Evolutionary conservation across 2,888 invertebrate genomes (phyloP).

Genomic region (Drosophila nr. fundita): DNA sequence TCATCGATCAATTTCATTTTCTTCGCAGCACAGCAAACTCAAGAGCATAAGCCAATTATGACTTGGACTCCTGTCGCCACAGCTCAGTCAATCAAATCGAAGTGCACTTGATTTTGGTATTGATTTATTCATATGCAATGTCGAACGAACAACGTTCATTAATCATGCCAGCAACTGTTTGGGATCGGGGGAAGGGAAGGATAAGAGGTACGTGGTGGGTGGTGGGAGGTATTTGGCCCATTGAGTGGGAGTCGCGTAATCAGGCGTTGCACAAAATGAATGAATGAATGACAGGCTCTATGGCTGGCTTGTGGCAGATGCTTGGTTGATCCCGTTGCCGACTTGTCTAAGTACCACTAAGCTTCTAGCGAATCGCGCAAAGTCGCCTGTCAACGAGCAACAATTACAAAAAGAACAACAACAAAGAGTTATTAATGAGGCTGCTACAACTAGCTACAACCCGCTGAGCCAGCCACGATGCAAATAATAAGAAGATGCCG

Average conservation of each 20-base stretch:
- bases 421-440: slow-evolving; percentile 72
- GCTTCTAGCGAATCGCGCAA: slow-evolving; percentile 33
- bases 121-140: not conserved
- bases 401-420: slow-evolving; percentile 9
- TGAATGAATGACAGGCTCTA: slow-evolving; percentile 22
- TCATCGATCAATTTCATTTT: not conserved
- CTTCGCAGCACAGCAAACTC: not conserved
- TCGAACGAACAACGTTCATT: not conserved
- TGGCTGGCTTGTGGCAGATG: not conserved
- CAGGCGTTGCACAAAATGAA: slow-evolving; percentile 44
- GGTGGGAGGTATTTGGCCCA: slow-evolving; percentile 10
- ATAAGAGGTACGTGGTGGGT: not conserved
- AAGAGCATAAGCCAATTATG: slow-evolving; percentile 1
- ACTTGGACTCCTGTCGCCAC: slow-evolving; percentile 3
- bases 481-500: slow-evolving; percentile 41
- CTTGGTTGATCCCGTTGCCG: slow-evolving; percentile 13
- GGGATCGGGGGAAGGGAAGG: not conserved
- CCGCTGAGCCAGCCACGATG: slow-evolving; percentile 13
- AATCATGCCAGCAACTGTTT: not conserved
- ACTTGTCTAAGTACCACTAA: slow-evolving; percentile 25
- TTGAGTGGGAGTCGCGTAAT: slow-evolving; percentile 57
- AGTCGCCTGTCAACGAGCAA: slow-evolving; percentile 26
- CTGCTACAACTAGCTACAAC: slow-evolving; percentile 28
- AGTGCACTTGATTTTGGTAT: slow-evolving; percentile 28
- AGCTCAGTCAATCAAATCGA: slow-evolving; percentile 29